Conservation (phyloP, 2,888 invertebrate species). For the Cenopis cana region DNA sequence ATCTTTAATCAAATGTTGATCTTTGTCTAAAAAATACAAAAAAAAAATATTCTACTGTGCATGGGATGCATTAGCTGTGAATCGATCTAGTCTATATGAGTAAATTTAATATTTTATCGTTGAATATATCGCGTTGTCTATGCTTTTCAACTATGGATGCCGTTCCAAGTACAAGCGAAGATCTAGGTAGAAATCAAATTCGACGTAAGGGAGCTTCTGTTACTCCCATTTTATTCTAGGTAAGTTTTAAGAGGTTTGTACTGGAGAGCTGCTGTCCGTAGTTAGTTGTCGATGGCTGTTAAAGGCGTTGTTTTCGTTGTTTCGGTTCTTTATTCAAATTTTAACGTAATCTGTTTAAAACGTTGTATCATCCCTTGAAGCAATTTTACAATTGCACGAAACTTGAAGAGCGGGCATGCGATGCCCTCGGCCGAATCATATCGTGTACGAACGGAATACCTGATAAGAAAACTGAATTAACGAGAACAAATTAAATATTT, state of each 20-base stretch:
- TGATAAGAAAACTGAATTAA: conserved; percentile 69
- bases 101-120: conserved; percentile 44
- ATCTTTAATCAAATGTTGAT: conserved; percentile 45
- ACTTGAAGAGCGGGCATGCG: conserved; percentile 41
- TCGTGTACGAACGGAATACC: conserved; percentile 79
- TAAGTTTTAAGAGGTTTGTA: conserved; percentile 31
- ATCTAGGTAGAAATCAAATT: conserved; percentile 38
- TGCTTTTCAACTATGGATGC: conserved; percentile 36
- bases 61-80: conserved; percentile 53
- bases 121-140: conserved; percentile 44
- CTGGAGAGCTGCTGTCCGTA: conserved; percentile 21
- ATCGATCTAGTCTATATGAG: conserved; percentile 54
- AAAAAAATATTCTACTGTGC: conserved; percentile 46
- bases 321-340: conserved; percentile 19
- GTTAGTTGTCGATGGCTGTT: conserved; percentile 37
- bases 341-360: conserved; percentile 23
- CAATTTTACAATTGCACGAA: conserved; percentile 38
- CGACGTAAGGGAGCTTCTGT: conserved; percentile 15
- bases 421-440: conserved; percentile 68
- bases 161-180: conserved; percentile 16
- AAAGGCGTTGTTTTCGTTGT: conserved; percentile 21
- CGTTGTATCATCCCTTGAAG: conserved; percentile 27
- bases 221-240: conserved; percentile 26
- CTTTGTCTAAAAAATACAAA: conserved; percentile 47
- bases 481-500: conserved; percentile 66